Conservation (phyloP, 2,113 vertebrate species). For the Gracilinanus agilis region DNA sequence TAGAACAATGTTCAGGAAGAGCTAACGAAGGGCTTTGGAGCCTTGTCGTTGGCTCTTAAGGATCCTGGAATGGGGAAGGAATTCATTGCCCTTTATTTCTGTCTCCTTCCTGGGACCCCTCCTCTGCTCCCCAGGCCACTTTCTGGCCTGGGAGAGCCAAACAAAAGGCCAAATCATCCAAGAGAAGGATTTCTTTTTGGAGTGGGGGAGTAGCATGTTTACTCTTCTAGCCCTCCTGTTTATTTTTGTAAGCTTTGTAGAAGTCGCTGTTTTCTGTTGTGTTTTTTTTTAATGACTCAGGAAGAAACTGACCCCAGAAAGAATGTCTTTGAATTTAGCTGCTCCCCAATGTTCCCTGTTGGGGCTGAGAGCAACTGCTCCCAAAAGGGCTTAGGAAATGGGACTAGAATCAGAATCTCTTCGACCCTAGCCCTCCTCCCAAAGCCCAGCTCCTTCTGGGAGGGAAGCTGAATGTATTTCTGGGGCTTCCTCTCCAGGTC, state of each 20-base stretch:
- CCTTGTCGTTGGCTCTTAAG: background rate
- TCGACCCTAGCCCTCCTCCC: background rate
- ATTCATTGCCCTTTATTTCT: background rate
- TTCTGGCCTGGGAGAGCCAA: background rate
- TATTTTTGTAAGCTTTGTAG: conserved; percentile 90
- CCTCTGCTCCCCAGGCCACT: background rate
- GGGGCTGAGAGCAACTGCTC: conserved; percentile 38
- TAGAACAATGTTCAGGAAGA: conserved; percentile 23
- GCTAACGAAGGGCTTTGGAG: conserved; percentile 45
- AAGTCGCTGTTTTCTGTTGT: conserved; percentile 84
- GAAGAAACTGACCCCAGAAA: conserved; percentile 98
- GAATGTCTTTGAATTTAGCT: conserved; percentile 88
- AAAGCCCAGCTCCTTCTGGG: conserved; percentile 80
- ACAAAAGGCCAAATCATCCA: conserved; percentile 29
- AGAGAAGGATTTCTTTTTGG: conserved; percentile 53
- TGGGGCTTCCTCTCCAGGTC: conserved; percentile 85
- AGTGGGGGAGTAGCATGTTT: conserved; percentile 83
- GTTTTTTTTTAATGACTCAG: conserved; percentile 96
- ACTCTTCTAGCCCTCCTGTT: conserved; percentile 89
- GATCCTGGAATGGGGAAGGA: background rate
- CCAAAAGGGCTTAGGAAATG: conserved; percentile 35
- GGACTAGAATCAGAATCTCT: background rate
- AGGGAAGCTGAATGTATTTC: conserved; percentile 97
- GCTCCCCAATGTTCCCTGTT: conserved; percentile 52
- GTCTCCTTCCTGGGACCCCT: background rate